These are phyloP conservation scores for Spheniscus mendiculus DNA, from an alignment of 2,113 vertebrate genomes.

Conservation along the genomic window DNA sequence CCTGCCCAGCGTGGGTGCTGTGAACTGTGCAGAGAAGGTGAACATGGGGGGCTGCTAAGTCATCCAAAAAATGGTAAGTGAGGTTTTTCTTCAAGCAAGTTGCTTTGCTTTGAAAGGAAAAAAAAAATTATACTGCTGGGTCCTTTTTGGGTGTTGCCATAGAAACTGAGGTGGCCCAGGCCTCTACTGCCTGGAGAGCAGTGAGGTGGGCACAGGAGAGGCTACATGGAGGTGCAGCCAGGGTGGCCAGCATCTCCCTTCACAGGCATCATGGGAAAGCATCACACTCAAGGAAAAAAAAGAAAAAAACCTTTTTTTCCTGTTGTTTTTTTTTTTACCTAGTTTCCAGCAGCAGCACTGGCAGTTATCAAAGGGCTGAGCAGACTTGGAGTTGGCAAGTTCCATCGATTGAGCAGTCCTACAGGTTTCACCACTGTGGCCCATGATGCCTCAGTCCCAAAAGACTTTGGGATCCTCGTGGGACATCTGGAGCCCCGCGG, in stretches of 20 bases:
- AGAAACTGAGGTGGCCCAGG: not conserved
- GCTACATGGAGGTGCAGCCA: not conserved
- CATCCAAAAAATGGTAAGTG: not conserved
- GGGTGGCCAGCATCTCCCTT: not conserved
- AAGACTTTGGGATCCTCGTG: not conserved
- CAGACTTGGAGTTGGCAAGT: not conserved
- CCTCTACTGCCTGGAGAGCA: not conserved
- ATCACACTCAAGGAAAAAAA: not conserved
- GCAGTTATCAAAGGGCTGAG: not conserved
- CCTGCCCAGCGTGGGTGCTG: not conserved
- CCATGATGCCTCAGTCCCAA: accelerated
- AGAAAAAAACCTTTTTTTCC: accelerated
- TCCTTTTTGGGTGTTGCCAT: not conserved
- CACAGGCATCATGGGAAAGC: not conserved
- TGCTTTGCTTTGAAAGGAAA: not conserved
- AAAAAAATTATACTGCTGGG: not conserved
- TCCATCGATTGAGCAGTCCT: not conserved
- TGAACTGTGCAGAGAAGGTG: not conserved
- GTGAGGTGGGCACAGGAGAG: accelerated
- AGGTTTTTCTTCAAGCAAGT: not conserved
- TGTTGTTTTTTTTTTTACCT: no score
- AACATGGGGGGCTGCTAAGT: not conserved
- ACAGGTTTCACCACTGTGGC: not conserved
- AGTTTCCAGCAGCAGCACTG: not conserved
- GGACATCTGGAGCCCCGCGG: not conserved